Base-by-base conservation (phyloP, 2,797 vertebrate species). In the Dromococcyx pavoninus region DNA sequence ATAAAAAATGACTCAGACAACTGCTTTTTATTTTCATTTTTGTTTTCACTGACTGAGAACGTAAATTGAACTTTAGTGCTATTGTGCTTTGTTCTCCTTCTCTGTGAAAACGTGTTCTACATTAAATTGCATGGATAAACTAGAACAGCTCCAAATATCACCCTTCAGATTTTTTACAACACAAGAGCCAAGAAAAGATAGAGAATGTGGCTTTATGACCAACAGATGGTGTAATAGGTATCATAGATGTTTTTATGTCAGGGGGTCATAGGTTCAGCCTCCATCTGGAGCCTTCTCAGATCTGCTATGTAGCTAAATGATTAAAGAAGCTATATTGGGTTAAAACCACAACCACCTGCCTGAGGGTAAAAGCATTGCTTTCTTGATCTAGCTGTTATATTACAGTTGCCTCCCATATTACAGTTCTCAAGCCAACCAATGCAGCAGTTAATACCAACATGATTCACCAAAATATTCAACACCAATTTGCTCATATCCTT, bases 51-150 rank as follows among this genome's bases (percentile, higher is more conserved):
- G 97, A 97, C 96, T 96, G 96, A 97, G 98, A 98, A 98, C 97
- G 97, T 98, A 98, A 97, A 98, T 97, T 97, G 97, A 97, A 97
- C 96, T 97, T 96, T 79, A 96, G 96, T 95, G 95, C 97, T 96
- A 97, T 98, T 98, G 97, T 97, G 96, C 98, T 98, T 98, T 98
- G 97, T 98, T 98, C 98, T 98, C 94, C n/a, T 64, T 96, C 93
- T 93, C 85, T 94, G 95, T 95, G 94, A 94, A 98, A 98, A 98
- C 98, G 96, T 98, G 98, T 97, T 98, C 95, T 95, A 91, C 96
- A 98, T 98, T 98, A 98, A 96, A 97, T 94, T 86, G 95, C 91
- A 94, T 70, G 89, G 97, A 96, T 96, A 97, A 97, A 96, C 89
- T 93, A 95, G 96, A 97, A 97, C 92, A 84, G 97, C 94, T 97